A percentile compares a stretch with the other conserved stretches of the same genome.
phyloP scores from a whole-genome alignment of 2,113 vertebrate genomes.

The Anhinga anhinga region DNA sequence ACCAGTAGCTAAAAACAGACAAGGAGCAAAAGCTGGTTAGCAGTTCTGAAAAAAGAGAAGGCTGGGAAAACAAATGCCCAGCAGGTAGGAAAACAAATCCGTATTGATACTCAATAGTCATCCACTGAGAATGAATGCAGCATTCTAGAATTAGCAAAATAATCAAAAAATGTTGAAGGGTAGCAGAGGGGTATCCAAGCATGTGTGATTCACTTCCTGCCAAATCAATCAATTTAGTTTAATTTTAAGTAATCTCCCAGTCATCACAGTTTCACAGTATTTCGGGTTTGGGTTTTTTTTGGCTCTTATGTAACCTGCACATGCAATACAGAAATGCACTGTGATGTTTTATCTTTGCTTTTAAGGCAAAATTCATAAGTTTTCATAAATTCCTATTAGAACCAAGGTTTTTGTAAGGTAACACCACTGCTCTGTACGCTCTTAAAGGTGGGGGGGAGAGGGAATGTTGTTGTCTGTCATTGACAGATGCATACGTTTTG shows the following conservation, averaged over 20 bases:
- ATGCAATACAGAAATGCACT: background rate
- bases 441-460: background rate
- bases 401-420: background rate
- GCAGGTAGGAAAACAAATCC: conserved; percentile 27
- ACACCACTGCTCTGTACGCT: accelerated
- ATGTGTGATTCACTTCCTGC: conserved; percentile 33
- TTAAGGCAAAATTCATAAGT: background rate
- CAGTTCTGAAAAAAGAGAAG: background rate
- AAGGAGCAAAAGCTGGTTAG: background rate
- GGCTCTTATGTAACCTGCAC: background rate
- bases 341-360: background rate
- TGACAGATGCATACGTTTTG: background rate
- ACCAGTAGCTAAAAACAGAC: background rate
- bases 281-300: background rate
- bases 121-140: background rate
- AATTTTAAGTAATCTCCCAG: background rate
- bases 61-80: background rate
- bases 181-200: background rate
- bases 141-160: conserved; percentile 38
- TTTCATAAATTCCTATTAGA: background rate
- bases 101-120: conserved; percentile 9
- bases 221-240: conserved; percentile 8
- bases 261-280: background rate
- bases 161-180: conserved; percentile 20
- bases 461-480: background rate